A percentile compares a stretch with the other conserved stretches of the same genome.
phyloP scores from a whole-genome alignment of 2,113 vertebrate genomes.

The Pimephales promelas region DNA sequence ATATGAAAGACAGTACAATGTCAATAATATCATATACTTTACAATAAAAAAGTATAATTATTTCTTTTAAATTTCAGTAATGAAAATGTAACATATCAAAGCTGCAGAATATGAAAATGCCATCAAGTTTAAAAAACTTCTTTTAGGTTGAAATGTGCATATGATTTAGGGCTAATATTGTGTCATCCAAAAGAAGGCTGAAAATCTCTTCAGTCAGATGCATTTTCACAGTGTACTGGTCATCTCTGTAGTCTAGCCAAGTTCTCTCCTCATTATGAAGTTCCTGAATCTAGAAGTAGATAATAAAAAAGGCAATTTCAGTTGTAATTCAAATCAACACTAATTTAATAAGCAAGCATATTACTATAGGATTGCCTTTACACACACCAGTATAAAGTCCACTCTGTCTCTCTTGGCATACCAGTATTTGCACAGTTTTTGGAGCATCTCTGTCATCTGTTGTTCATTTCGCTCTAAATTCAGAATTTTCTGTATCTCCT shows the following conservation, averaged over 20 bases:
- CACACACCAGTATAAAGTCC: conserved; percentile 75
- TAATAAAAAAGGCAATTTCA: not conserved
- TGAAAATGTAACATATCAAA: not conserved
- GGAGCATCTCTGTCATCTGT: conserved; percentile 67
- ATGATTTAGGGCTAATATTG: conserved; percentile 69
- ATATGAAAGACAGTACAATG: not conserved
- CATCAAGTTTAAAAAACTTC: not conserved
- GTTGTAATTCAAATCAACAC: not conserved
- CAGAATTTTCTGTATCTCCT: conserved; percentile 69
- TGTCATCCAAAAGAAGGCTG: conserved; percentile 70
- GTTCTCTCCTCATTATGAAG: conserved; percentile 68
- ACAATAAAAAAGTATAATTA: not conserved
- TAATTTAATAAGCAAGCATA: not conserved
- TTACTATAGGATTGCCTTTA: not conserved
- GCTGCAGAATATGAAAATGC: conserved; percentile 5
- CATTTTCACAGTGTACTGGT: conserved; percentile 74
- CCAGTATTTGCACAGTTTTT: conserved; percentile 71
- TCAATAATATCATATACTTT: not conserved
- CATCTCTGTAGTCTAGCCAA: conserved; percentile 67
- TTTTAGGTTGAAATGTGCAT: conserved; percentile 55
- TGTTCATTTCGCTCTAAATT: conserved; percentile 72
- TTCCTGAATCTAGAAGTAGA: conserved; percentile 68
- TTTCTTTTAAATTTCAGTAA: not conserved
- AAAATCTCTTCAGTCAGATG: conserved; percentile 73
- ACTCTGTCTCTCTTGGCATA: conserved; percentile 71